Conservation (phyloP, 2,888 invertebrate species). For the Masnerella sp. region DNA sequence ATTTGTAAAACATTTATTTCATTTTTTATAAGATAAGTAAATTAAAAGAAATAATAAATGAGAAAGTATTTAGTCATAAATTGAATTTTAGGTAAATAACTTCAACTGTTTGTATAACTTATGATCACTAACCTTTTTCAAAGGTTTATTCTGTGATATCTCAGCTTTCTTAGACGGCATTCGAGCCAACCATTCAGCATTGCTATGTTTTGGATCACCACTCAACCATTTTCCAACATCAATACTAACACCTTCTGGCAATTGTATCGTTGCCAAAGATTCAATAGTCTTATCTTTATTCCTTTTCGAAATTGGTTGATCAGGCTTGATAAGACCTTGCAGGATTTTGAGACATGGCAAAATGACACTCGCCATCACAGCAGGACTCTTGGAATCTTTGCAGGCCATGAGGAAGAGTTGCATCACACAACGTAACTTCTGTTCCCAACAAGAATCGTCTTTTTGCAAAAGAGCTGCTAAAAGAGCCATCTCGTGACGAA, state of each 20-base stretch:
- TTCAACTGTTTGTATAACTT: no score
- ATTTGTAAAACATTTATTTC: background rate
- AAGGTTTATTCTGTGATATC: constrained; percentile 66
- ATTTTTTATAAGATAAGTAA: constrained; percentile 6
- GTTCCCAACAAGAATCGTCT: constrained; percentile 97
- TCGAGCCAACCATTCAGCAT: constrained; percentile 84
- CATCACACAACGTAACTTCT: constrained; percentile 92
- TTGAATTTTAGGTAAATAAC: no score
- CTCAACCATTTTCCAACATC: constrained; percentile 87
- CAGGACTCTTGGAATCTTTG: constrained; percentile 87
- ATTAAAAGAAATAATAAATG: no score
- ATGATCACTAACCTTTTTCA: constrained; percentile 69
- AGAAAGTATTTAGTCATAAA: no score
- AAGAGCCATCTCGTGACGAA: constrained; percentile 78
- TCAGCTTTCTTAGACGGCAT: constrained; percentile 79
- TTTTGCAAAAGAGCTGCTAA: constrained; percentile 90
- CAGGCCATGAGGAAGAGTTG: constrained; percentile 90
- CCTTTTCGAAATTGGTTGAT: constrained; percentile 79
- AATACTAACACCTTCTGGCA: constrained; percentile 83
- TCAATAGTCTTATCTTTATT: constrained; percentile 80
- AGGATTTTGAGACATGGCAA: constrained; percentile 95
- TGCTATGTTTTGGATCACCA: constrained; percentile 84
- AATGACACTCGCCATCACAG: constrained; percentile 93
- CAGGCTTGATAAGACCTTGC: constrained; percentile 87
- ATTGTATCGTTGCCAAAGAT: constrained; percentile 79